phyloP scores from a whole-genome alignment of 2,797 vertebrate genomes.

The Natrix natrix region DNA sequence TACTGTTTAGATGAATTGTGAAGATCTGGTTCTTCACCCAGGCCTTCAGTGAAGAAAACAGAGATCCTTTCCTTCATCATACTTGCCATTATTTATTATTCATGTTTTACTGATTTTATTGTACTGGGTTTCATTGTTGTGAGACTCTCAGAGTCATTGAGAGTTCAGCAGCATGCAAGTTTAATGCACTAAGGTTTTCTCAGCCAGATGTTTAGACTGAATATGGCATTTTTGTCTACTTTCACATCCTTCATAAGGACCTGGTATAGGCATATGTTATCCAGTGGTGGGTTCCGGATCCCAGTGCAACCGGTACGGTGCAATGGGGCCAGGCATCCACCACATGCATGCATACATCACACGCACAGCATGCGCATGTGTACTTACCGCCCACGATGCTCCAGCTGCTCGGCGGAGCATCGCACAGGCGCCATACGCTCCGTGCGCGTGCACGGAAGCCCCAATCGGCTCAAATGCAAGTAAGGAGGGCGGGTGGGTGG shows the following conservation, averaged over 20 bases:
- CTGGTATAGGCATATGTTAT: not conserved
- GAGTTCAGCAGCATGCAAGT: not conserved
- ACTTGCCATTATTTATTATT: not conserved
- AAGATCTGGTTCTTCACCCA: not conserved
- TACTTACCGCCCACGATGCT: too few species aligned
- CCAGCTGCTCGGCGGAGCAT: too few species aligned
- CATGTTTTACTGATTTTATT: not conserved
- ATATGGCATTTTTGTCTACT: not conserved
- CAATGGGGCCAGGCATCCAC: too few species aligned
- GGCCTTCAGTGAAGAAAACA: not conserved
- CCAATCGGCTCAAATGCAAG: too few species aligned
- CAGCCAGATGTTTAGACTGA: not conserved
- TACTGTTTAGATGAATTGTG: not conserved
- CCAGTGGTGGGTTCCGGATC: too few species aligned
- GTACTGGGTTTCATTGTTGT: not conserved
- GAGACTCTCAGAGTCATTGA: not conserved
- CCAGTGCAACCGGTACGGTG: too few species aligned
- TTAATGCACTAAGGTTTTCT: not conserved
- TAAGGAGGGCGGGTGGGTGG: too few species aligned
- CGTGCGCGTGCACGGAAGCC: too few species aligned
- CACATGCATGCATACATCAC: too few species aligned
- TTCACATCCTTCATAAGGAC: not conserved
- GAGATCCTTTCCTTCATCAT: not conserved
- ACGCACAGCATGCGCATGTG: too few species aligned
- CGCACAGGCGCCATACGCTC: too few species aligned